phyloP scores from a whole-genome alignment of 1,140 invertebrate species.

The Artemia franciscana region DNA sequence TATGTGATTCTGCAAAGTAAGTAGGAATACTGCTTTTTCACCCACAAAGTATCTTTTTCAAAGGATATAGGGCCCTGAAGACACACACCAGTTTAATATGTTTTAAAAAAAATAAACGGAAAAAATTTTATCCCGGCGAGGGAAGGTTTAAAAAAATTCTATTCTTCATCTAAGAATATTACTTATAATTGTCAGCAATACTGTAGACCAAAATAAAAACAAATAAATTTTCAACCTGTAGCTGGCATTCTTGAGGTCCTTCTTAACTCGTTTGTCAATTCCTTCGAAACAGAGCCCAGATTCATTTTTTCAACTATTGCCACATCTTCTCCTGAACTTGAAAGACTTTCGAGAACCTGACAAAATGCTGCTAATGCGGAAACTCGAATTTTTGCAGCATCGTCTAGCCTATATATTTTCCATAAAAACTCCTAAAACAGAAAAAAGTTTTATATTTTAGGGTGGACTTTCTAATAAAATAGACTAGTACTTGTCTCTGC shows the following conservation, averaged over 20 bases:
- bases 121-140: not conserved
- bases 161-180: not conserved
- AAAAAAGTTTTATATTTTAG: not conserved
- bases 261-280: not conserved
- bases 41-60: not conserved
- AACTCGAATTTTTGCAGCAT: not conserved
- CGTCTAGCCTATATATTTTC: not conserved
- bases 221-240: not conserved
- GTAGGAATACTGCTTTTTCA: too few species aligned
- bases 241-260: not conserved
- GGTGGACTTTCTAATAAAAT: not conserved
- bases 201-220: not conserved
- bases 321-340: not conserved
- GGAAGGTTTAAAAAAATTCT: not conserved
- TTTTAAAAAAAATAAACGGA: not conserved
- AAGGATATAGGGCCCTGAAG: not conserved
- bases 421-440: not conserved
- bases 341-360: not conserved
- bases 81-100: not conserved
- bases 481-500: not conserved
- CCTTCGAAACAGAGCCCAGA: not conserved
- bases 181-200: not conserved
- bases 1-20: too few species aligned
- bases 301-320: not conserved
- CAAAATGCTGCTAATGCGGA: not conserved